Evolutionary conservation across 2,888 invertebrate species (phyloP).

Genomic region (Fragum whitleyi): DNA sequence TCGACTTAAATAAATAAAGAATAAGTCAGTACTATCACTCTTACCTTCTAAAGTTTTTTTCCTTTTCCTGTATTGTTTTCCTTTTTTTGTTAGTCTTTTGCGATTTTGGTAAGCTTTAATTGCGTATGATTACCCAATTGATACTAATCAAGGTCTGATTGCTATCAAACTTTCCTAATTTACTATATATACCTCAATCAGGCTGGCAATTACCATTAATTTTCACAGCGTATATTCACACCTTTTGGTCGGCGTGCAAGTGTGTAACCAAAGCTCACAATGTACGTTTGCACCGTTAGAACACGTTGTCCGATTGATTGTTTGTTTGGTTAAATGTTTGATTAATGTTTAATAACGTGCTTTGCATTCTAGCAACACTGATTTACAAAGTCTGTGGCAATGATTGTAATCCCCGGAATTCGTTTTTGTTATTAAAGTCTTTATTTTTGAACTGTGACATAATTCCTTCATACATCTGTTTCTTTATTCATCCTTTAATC

Average conservation of each 20-base stretch:
- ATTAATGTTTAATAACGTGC: too few species aligned
- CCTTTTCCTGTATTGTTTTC: too few species aligned
- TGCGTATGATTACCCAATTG: neutral
- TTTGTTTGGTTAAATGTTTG: too few species aligned
- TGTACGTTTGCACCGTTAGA: neutral
- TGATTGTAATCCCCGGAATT: neutral
- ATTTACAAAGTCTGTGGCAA: too few species aligned
- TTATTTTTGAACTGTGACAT: neutral
- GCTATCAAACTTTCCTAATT: constrained; percentile 7
- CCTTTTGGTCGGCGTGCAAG: neutral
- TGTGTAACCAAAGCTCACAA: neutral
- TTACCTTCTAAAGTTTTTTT: too few species aligned
- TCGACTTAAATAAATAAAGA: too few species aligned
- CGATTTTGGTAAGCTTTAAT: too few species aligned
- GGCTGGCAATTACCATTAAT: neutral
- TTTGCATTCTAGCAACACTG: too few species aligned
- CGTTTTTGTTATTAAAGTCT: neutral
- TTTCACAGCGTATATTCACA: neutral
- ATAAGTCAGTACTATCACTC: too few species aligned
- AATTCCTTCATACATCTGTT: too few species aligned
- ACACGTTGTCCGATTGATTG: neutral
- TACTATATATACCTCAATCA: constrained; percentile 7
- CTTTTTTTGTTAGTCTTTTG: too few species aligned
- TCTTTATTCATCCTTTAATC: too few species aligned
- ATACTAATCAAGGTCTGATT: neutral